phyloP scores from a whole-genome alignment of 2,888 invertebrate genomes.

The Clepsis dumicolana region DNA sequence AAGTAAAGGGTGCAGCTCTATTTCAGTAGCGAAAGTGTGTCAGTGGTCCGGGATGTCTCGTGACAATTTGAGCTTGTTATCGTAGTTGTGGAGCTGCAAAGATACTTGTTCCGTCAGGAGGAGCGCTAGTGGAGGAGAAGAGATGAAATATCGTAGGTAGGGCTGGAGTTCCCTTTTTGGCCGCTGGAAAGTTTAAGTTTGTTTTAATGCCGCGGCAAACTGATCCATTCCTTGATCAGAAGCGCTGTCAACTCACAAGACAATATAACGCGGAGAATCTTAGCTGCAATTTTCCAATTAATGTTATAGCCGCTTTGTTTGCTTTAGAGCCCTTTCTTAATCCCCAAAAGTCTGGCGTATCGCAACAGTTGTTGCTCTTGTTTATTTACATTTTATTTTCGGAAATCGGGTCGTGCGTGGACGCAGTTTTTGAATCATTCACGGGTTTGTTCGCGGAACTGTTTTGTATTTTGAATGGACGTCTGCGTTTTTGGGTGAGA shows the following conservation, averaged over 20 bases:
- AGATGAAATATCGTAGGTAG: neutral
- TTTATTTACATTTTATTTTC: slow-evolving; percentile 16
- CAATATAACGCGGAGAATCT: neutral
- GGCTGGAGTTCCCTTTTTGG: slow-evolving; percentile 5
- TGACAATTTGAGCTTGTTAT: slow-evolving; percentile 72
- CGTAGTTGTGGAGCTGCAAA: slow-evolving; percentile 45
- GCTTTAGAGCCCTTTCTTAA: neutral
- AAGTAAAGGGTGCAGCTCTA: slow-evolving; percentile 60
- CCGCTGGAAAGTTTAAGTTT: slow-evolving; percentile 12
- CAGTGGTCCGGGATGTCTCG: slow-evolving; percentile 75
- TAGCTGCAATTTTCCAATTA: neutral
- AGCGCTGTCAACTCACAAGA: neutral
- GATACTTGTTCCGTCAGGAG: slow-evolving; percentile 16
- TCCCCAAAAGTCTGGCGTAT: neutral
- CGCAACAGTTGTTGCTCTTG: neutral
- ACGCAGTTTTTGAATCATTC: slow-evolving; percentile 9
- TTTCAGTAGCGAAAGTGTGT: slow-evolving; percentile 77
- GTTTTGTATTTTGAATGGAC: slow-evolving; percentile 11
- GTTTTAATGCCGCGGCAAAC: slow-evolving; percentile 8
- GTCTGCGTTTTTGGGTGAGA: slow-evolving; percentile 8
- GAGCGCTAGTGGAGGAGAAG: neutral
- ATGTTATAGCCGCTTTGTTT: neutral
- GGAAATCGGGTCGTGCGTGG: slow-evolving; percentile 7
- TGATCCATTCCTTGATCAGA: slow-evolving; percentile 14
- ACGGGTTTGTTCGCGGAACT: slow-evolving; percentile 5